Evolutionary conservation across 2,888 invertebrate genomes (phyloP).

Genomic region (Oegoconia quadripuncta): DNA sequence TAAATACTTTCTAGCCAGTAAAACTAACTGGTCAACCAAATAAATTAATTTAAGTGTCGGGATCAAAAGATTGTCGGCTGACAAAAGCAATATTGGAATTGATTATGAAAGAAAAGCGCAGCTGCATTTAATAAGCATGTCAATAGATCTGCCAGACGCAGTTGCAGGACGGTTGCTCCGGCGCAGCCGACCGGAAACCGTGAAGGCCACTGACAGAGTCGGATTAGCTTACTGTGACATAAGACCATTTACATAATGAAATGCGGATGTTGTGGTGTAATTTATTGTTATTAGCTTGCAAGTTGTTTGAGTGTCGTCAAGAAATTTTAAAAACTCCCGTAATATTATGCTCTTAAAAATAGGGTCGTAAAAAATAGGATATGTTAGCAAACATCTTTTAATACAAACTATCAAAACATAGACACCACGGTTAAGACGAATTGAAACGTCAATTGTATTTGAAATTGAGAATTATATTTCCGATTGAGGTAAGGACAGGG

Average conservation of each 20-base stretch:
- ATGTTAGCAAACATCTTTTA: too few relatives aligned
- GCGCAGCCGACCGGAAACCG: constrained; percentile 31
- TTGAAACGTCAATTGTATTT: too few relatives aligned
- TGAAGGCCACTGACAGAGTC: constrained; percentile 26
- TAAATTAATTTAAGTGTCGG: background rate
- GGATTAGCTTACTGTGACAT: background rate
- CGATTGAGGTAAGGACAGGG: too few relatives aligned
- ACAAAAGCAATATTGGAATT: background rate
- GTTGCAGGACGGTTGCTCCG: constrained; percentile 22
- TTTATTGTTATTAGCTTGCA: constrained; percentile 3
- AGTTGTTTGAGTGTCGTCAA: background rate
- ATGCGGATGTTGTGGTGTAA: constrained; percentile 14
- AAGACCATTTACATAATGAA: constrained; percentile 16
- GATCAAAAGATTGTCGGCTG: background rate
- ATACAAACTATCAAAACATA: too few relatives aligned
- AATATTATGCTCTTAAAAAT: too few relatives aligned
- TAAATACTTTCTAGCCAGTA: constrained; percentile 33
- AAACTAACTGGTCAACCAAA: too few relatives aligned
- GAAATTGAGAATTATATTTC: too few relatives aligned
- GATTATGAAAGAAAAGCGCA: constrained; percentile 6
- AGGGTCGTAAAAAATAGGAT: too few relatives aligned
- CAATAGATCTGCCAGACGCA: constrained; percentile 28
- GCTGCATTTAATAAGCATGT: constrained; percentile 24
- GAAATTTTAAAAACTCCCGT: too few relatives aligned
- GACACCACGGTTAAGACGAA: too few relatives aligned